Conservation (phyloP, 2,113 vertebrate species). For the Aix galericulata region DNA sequence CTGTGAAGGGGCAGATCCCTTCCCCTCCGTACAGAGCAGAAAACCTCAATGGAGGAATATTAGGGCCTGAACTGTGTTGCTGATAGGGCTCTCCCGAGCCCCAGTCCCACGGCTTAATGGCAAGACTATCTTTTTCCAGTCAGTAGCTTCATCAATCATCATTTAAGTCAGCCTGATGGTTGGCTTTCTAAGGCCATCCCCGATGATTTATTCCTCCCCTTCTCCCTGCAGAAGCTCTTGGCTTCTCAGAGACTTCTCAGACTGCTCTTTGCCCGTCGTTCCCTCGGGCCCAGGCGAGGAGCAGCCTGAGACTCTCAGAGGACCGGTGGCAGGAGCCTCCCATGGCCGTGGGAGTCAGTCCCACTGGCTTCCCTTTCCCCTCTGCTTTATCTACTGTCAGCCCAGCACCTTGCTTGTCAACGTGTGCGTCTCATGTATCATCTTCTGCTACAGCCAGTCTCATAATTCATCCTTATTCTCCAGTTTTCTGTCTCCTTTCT, state of each 20-base stretch:
- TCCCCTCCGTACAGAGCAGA: not conserved
- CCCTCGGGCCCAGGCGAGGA: accelerated
- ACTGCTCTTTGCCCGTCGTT: not conserved
- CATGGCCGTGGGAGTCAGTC: not conserved
- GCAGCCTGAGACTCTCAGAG: not conserved
- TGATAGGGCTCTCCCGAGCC: not conserved
- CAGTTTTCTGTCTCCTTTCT: not conserved
- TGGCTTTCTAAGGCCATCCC: not conserved
- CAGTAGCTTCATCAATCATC: not conserved
- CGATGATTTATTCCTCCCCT: not conserved
- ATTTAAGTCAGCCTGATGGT: not conserved
- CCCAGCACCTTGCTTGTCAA: not conserved
- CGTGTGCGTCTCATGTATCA: not conserved
- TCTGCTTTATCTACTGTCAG: not conserved
- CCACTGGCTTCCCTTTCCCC: not conserved
- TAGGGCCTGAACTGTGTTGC: not conserved
- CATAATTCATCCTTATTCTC: not conserved
- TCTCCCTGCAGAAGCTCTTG: not conserved
- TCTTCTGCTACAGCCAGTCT: not conserved
- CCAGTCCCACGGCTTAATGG: not conserved
- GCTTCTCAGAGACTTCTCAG: not conserved
- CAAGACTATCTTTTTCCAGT: not conserved
- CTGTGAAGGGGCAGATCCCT: not conserved
- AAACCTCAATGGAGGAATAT: not conserved
- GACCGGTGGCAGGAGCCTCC: not conserved